Percentiles rank a stretch among this genome's conserved stretches.
These are phyloP conservation scores for Irena cyanogastra DNA, from an alignment of 2,113 vertebrate genomes.

Conservation along the genomic window DNA sequence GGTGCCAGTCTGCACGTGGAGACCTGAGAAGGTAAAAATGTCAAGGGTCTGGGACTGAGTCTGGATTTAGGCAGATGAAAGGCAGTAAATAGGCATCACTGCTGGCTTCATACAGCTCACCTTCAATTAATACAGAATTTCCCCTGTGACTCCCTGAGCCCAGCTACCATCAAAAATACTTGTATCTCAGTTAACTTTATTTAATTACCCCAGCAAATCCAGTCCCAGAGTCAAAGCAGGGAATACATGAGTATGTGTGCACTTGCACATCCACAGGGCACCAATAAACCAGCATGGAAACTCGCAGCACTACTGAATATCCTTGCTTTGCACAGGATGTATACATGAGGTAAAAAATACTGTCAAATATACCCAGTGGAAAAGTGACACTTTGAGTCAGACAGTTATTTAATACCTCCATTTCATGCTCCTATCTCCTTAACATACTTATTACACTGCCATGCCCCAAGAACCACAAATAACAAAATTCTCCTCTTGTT, in stretches of 20 bases:
- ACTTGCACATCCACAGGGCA: fast-evolving
- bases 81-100: not conserved
- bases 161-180: not conserved
- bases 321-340: not conserved
- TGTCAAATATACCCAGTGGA: not conserved
- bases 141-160: not conserved
- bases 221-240: not conserved
- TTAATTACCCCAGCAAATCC: not conserved
- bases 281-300: not conserved
- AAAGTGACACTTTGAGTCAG: not conserved
- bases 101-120: not conserved
- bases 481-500: not conserved
- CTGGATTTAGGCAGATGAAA: not conserved
- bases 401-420: not conserved
- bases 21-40: not conserved
- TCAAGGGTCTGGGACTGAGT: not conserved
- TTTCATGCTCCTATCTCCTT: not conserved
- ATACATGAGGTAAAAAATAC: not conserved
- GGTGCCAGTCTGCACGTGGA: not conserved
- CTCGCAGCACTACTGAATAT: not conserved
- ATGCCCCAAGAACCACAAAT: not conserved
- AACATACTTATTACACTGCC: not conserved
- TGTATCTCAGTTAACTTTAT: not conserved
- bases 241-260: not conserved
- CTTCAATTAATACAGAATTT: not conserved